These are phyloP conservation scores for Pitta sordida DNA, from an alignment of 2,113 vertebrate species.

Conservation along the genomic window DNA sequence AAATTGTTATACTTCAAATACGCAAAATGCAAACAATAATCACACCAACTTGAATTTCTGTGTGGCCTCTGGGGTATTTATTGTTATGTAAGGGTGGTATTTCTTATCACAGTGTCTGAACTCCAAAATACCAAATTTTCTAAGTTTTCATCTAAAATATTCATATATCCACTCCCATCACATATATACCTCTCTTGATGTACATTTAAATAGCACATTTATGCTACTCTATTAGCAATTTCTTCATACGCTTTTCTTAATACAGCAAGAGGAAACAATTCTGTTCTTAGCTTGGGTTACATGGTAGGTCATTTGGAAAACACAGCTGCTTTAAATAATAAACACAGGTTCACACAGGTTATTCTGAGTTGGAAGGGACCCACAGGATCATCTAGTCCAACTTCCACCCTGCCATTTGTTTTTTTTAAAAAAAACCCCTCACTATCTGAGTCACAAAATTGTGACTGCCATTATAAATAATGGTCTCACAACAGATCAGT, in stretches of 20 bases:
- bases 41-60: not conserved
- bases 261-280: not conserved
- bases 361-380: no score
- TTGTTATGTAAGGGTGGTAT: not conserved
- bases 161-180: not conserved
- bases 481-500: not conserved
- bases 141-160: not conserved
- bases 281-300: not conserved
- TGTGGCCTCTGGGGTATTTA: not conserved
- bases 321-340: not conserved
- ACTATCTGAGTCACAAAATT: not conserved
- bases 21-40: not conserved
- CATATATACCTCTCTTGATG: not conserved
- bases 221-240: not conserved
- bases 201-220: not conserved
- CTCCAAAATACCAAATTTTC: not conserved
- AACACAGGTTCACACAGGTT: no score
- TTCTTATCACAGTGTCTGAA: not conserved
- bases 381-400: no score
- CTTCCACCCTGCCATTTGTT: not conserved
- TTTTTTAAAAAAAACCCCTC: not conserved
- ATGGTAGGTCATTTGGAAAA: not conserved
- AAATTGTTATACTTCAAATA: not conserved
- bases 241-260: not conserved
- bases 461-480: not conserved